Percentiles rank a stretch among this genome's conserved stretches.
phyloP scores from a whole-genome alignment of 2,113 vertebrate species.

The Setophaga petechia region DNA sequence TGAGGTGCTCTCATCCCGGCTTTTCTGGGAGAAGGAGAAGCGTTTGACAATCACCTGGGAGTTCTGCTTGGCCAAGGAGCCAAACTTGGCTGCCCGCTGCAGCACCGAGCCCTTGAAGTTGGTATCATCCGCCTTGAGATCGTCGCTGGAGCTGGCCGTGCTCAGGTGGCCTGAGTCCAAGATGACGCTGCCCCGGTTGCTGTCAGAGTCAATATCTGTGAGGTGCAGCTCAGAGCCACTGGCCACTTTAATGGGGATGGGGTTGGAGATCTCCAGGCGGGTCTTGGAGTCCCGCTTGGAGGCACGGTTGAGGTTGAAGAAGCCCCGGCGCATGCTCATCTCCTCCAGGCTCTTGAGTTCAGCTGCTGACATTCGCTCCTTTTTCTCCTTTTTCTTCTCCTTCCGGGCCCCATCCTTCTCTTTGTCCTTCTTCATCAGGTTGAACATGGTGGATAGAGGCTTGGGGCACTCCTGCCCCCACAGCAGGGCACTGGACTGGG shows the following conservation, averaged over 20 bases:
- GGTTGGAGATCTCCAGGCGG: constrained; percentile 92
- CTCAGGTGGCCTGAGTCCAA: constrained; percentile 80
- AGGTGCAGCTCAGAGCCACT: constrained; percentile 86
- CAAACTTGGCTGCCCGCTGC: constrained; percentile 88
- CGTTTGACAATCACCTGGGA: constrained; percentile 83
- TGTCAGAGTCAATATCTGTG: constrained; percentile 81
- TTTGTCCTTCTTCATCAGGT: constrained; percentile 91
- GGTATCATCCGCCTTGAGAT: constrained; percentile 80
- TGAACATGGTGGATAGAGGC: constrained; percentile 76
- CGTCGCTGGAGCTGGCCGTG: constrained; percentile 81
- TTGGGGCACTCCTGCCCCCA: background rate
- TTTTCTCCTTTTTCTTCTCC: constrained; percentile 95
- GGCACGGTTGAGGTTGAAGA: constrained; percentile 90
- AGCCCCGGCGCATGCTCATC: constrained; percentile 91
- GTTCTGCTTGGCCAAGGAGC: constrained; percentile 85
- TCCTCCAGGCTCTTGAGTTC: constrained; percentile 94
- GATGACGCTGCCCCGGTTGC: constrained; percentile 78
- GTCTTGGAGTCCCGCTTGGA: constrained; percentile 86
- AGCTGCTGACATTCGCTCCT: constrained; percentile 92
- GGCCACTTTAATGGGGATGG: constrained; percentile 93
- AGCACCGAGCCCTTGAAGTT: constrained; percentile 84
- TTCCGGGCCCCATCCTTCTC: constrained; percentile 83
- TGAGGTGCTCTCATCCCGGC: constrained; percentile 80
- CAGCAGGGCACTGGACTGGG: background rate
- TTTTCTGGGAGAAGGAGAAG: constrained; percentile 83